These are phyloP conservation scores for Eulemur macaco DNA, from an alignment of 2,113 vertebrate species.

Conservation along the genomic window DNA sequence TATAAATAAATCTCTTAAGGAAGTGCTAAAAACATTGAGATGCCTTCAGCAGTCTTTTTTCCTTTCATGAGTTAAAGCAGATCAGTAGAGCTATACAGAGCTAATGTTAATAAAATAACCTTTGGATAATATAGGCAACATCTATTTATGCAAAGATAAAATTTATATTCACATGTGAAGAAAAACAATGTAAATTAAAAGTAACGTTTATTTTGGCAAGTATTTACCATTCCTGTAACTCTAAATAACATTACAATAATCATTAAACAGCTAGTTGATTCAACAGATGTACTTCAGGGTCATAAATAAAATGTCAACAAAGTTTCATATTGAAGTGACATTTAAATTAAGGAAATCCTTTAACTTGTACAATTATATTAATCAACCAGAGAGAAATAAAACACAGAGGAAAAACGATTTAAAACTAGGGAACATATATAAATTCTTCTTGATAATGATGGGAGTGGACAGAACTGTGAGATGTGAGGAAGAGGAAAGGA, in stretches of 20 bases:
- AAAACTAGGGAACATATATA: neutral
- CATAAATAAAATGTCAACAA: neutral
- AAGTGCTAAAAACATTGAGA: neutral
- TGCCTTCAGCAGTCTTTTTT: neutral
- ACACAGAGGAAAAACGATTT: neutral
- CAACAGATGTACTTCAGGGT: neutral
- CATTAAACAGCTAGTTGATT: neutral
- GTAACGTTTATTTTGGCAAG: constrained; percentile 24
- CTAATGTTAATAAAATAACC: constrained; percentile 1
- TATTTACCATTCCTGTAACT: neutral
- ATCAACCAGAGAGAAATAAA: neutral
- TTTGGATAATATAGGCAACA: neutral
- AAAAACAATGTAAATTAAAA: constrained; percentile 47
- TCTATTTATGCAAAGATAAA: neutral
- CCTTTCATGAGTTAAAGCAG: neutral
- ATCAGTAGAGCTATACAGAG: neutral
- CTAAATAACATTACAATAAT: neutral
- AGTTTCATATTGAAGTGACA: neutral
- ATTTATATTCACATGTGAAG: neutral
- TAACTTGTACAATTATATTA: neutral
- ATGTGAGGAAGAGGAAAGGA: neutral
- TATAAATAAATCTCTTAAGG: neutral
- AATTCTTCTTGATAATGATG: neutral
- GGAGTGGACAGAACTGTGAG: neutral
- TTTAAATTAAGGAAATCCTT: neutral